Percentiles rank a stretch among this genome's conserved stretches.
Evolutionary conservation across 1,140 invertebrate genomes (phyloP).

Genomic region (Scaptomyza hsui): DNA sequence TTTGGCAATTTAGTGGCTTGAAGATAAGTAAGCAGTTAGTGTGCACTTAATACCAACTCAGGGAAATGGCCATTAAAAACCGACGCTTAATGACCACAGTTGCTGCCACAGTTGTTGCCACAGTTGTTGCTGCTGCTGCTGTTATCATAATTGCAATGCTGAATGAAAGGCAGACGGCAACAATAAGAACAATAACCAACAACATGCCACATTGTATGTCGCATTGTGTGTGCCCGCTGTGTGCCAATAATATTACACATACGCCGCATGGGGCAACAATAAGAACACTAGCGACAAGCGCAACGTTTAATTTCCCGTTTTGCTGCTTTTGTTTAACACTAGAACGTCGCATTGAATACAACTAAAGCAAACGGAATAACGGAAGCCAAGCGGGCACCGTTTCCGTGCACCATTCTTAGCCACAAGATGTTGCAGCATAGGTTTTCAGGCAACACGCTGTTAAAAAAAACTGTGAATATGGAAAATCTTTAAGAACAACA

Average conservation of each 20-base stretch:
- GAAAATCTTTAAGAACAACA: no score
- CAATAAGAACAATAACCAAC: constrained; percentile 8
- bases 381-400: constrained; percentile 41
- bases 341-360: constrained; percentile 38
- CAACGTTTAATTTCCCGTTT: constrained; percentile 52
- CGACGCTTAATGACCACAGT: constrained; percentile 68
- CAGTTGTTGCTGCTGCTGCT: constrained; percentile 3
- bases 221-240: constrained; percentile 39
- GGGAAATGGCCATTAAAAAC: constrained; percentile 61
- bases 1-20: constrained; percentile 74
- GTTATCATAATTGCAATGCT: constrained; percentile 42
- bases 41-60: constrained; percentile 65
- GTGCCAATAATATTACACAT: constrained; percentile 74
- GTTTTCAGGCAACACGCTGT: background rate
- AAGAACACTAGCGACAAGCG: constrained; percentile 14
- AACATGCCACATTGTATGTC: constrained; percentile 9
- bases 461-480: no score
- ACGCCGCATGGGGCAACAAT: constrained; percentile 59
- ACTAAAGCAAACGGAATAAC: constrained; percentile 32
- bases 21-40: constrained; percentile 70
- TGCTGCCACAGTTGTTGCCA: constrained; percentile 19
- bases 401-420: constrained; percentile 46
- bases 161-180: constrained; percentile 31
- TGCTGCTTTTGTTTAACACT: constrained; percentile 38
- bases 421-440: constrained; percentile 40